phyloP scores from a whole-genome alignment of 2,113 vertebrate species.

The Passer domesticus region DNA sequence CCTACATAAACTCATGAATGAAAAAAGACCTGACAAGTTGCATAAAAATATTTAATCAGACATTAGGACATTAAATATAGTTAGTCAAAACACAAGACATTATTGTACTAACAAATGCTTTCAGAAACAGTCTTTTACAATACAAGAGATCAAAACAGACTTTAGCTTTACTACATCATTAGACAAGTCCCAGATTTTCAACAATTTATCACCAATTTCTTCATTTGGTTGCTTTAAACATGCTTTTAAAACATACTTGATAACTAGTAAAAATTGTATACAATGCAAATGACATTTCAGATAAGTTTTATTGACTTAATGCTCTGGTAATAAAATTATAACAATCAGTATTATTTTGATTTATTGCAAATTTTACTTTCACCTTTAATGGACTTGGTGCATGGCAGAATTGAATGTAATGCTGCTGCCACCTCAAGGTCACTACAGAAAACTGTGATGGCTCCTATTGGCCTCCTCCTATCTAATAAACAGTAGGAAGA shows the following conservation, averaged over 20 bases:
- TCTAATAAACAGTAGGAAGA: not conserved
- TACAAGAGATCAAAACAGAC: conserved; percentile 42
- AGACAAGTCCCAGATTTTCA: conserved; percentile 59
- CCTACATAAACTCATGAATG: conserved; percentile 62
- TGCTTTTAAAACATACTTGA: conserved; percentile 72
- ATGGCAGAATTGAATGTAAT: conserved; percentile 68
- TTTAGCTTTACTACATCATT: conserved; percentile 53
- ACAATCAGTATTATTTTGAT: conserved; percentile 81
- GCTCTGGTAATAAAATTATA: conserved; percentile 81
- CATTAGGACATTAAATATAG: conserved; percentile 56
- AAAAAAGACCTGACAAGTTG: conserved; percentile 62
- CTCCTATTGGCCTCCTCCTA: not conserved
- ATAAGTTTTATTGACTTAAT: conserved; percentile 84
- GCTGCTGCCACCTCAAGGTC: conserved; percentile 84
- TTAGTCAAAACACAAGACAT: conserved; percentile 33
- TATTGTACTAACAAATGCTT: conserved; percentile 40
- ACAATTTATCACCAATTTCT: conserved; percentile 68
- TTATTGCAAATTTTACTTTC: conserved; percentile 70
- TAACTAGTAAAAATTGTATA: conserved; percentile 78
- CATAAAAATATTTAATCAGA: conserved; percentile 65
- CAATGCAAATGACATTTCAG: conserved; percentile 76
- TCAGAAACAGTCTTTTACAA: conserved; percentile 49
- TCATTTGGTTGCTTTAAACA: conserved; percentile 67
- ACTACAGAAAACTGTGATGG: conserved; percentile 60
- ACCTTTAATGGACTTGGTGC: conserved; percentile 60